These are phyloP conservation scores for Lycophotia porphyrea DNA, from an alignment of 2,888 invertebrate genomes.

Conservation along the genomic window DNA sequence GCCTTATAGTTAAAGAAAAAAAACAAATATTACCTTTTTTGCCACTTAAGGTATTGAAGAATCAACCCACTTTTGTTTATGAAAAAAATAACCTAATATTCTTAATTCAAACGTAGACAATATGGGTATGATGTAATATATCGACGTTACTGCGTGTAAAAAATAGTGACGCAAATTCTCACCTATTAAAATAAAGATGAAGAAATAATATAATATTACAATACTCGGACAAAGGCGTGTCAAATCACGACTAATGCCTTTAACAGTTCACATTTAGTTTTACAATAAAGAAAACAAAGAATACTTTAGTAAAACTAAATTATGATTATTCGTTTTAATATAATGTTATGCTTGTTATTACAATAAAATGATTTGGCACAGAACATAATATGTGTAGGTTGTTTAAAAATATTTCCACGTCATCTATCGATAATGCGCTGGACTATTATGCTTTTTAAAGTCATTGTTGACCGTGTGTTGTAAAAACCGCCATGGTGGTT, in stretches of 20 bases:
- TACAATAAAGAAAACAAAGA: constrained; percentile 48
- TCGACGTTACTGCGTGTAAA: constrained; percentile 27
- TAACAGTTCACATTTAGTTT: constrained; percentile 36
- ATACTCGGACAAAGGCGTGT: constrained; percentile 63
- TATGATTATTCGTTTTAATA: constrained; percentile 24
- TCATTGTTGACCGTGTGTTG: no score
- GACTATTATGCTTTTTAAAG: no score
- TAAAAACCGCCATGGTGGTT: no score
- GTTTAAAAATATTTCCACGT: no score
- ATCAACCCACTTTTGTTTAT: not conserved
- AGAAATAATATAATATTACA: constrained; percentile 62
- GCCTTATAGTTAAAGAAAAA: not conserved
- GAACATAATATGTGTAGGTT: no score
- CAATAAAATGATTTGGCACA: constrained; percentile 29
- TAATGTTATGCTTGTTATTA: constrained; percentile 21
- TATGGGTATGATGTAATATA: constrained; percentile 48
- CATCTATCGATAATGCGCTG: no score
- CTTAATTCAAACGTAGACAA: constrained; percentile 9
- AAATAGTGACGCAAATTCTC: constrained; percentile 60
- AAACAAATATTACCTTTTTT: not conserved
- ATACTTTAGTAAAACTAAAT: constrained; percentile 35
- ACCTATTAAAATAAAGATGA: constrained; percentile 45
- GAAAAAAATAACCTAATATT: not conserved
- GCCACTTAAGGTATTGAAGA: no score
- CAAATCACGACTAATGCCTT: constrained; percentile 60